phyloP scores from a whole-genome alignment of 2,888 invertebrate species.

The Xanthorhoe designata region DNA sequence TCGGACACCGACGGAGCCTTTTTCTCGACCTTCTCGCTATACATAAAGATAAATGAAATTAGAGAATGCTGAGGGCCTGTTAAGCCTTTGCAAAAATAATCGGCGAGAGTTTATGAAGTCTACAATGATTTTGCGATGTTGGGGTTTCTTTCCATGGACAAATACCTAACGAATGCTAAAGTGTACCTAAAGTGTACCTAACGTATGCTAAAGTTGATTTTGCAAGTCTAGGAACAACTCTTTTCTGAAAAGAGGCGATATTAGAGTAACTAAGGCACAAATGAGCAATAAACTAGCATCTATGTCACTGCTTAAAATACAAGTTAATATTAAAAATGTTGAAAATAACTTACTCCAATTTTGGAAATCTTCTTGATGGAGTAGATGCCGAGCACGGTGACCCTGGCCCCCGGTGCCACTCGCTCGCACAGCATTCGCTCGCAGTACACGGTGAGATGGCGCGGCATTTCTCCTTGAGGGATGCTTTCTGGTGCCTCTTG shows the following conservation, averaged over 20 bases:
- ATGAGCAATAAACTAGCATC: not conserved
- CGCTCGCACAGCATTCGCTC: slow-evolving; percentile 97
- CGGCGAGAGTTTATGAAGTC: too few relatives aligned
- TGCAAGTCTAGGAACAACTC: too few relatives aligned
- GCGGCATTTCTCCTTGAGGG: slow-evolving; percentile 98
- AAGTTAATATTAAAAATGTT: not conserved
- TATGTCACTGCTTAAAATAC: not conserved
- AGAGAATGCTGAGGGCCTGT: too few relatives aligned
- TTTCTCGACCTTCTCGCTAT: slow-evolving; percentile 88
- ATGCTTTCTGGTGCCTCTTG: slow-evolving; percentile 96
- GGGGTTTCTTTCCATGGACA: too few relatives aligned
- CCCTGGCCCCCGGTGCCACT: slow-evolving; percentile 98
- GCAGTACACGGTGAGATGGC: slow-evolving; percentile 97
- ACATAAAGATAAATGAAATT: not conserved
- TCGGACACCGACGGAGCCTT: slow-evolving; percentile 95
- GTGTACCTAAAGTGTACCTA: too few relatives aligned
- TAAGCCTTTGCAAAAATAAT: too few relatives aligned
- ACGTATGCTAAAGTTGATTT: too few relatives aligned
- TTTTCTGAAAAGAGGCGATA: too few relatives aligned
- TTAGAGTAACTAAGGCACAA: not conserved
- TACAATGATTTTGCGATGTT: too few relatives aligned
- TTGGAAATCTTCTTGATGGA: slow-evolving; percentile 96
- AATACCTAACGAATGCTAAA: too few relatives aligned
- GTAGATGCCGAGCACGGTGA: slow-evolving; percentile 97
- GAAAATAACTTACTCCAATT: slow-evolving; percentile 78